Conservation (phyloP, 2,113 vertebrate genomes). For the Fulica atra region DNA sequence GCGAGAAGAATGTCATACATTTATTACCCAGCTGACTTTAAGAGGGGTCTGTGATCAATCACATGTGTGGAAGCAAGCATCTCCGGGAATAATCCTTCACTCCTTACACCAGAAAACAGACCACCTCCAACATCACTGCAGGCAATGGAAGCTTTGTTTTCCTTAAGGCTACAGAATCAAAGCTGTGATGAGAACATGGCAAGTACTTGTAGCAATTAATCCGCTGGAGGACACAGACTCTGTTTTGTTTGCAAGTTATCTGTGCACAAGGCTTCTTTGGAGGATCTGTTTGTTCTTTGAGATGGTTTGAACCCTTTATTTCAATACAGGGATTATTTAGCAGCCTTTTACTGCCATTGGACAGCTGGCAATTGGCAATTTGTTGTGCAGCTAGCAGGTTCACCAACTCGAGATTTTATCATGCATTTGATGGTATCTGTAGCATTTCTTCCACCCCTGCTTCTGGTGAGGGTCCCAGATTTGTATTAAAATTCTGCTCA, state of each 20-base stretch:
- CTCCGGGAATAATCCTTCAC: not conserved
- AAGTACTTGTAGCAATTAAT: conserved; percentile 27
- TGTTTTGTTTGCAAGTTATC: conserved; percentile 28
- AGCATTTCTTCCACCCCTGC: not conserved
- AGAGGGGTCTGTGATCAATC: not conserved
- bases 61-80: not conserved
- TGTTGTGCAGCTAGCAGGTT: not conserved
- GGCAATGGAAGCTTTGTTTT: conserved; percentile 7
- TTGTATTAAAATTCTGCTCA: not conserved
- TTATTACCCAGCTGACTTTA: not conserved
- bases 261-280: not conserved
- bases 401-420: not conserved
- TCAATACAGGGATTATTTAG: not conserved
- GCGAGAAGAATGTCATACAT: not conserved
- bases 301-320: not conserved
- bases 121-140: not conserved
- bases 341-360: not conserved
- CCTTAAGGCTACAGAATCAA: conserved; percentile 2
- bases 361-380: not conserved
- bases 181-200: not conserved
- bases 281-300: conserved; percentile 22
- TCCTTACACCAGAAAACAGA: not conserved
- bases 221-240: not conserved
- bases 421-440: not conserved
- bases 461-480: not conserved